phyloP scores from a whole-genome alignment of 2,797 vertebrate species.

The Anabas testudineus region DNA sequence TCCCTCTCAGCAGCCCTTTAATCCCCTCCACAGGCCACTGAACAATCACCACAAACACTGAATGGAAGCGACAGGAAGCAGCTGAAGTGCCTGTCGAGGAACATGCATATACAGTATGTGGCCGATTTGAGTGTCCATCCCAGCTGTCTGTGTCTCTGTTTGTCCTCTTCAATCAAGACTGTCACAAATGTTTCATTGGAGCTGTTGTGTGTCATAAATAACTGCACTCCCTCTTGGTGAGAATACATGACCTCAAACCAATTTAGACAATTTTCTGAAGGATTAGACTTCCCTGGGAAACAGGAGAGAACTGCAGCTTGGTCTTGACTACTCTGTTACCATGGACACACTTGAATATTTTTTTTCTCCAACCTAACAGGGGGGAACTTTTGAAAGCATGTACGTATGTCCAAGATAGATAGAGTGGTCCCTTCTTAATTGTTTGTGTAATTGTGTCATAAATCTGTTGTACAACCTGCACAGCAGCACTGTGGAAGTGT shows the following conservation, averaged over 20 bases:
- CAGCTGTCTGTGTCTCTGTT: slow-evolving; percentile 4
- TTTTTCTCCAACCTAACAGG: too few species aligned
- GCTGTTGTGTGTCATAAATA: slow-evolving; percentile 9
- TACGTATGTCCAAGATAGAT: slow-evolving; percentile 25
- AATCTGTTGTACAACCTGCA: slow-evolving; percentile 55
- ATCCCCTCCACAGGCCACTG: slow-evolving; percentile 55
- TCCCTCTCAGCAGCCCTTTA: slow-evolving; percentile 28
- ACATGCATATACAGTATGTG: slow-evolving; percentile 7
- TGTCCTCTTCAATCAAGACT: slow-evolving; percentile 7
- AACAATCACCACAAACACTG: slow-evolving; percentile 33
- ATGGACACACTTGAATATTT: slow-evolving; percentile 36
- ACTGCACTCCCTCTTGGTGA: slow-evolving; percentile 1
- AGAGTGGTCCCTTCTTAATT: slow-evolving; percentile 19
- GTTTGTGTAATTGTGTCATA: slow-evolving; percentile 42
- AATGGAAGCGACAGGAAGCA: slow-evolving; percentile 36
- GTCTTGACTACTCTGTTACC: slow-evolving; percentile 46
- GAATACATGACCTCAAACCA: slow-evolving; percentile 26
- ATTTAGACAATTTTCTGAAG: slow-evolving; percentile 37
- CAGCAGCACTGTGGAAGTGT: slow-evolving; percentile 39
- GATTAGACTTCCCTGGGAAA: slow-evolving; percentile 28
- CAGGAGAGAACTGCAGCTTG: slow-evolving; percentile 28
- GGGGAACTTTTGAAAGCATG: slow-evolving; percentile 31
- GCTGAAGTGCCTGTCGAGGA: slow-evolving; percentile 31
- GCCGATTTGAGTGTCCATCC: neutral
- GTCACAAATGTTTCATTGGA: slow-evolving; percentile 1